A percentile compares a stretch with the other conserved stretches of the same genome.
Conservation (phyloP, 1,140 invertebrate species). For the Drosophila chauvacae region DNA sequence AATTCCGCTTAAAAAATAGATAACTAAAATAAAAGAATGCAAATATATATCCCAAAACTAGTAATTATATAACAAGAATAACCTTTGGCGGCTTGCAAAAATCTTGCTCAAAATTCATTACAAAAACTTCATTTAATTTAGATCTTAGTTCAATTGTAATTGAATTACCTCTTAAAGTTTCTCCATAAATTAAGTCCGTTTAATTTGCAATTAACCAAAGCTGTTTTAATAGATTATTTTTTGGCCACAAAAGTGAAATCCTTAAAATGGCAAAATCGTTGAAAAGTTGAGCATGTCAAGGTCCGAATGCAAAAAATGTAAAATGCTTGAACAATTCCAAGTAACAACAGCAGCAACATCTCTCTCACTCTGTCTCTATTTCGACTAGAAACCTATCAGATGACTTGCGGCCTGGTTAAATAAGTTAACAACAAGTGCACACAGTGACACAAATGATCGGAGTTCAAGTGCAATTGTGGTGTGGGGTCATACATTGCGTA, state of each 20-base stretch:
- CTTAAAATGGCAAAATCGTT: slow-evolving; percentile 23
- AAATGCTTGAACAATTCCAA: slow-evolving; percentile 46
- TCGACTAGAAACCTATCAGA: neutral
- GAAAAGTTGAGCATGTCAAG: slow-evolving; percentile 60
- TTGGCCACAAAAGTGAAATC: slow-evolving; percentile 29
- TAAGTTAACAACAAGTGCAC: slow-evolving; percentile 71
- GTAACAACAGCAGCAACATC: slow-evolving; percentile 23
- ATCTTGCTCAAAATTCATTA: neutral
- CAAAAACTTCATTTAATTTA: neutral
- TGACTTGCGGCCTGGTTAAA: slow-evolving; percentile 45
- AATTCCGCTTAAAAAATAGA: too few species aligned
- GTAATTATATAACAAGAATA: neutral
- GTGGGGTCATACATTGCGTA: slow-evolving; percentile 72
- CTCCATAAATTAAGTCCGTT: neutral
- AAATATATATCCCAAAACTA: neutral
- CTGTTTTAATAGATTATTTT: neutral
- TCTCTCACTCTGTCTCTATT: slow-evolving; percentile 6
- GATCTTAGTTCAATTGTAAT: too few species aligned
- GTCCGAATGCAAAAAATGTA: slow-evolving; percentile 72
- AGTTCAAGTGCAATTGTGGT: slow-evolving; percentile 67
- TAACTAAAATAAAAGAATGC: neutral
- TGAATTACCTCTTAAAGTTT: slow-evolving; percentile 1
- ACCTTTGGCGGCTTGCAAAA: neutral
- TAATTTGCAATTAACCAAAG: neutral
- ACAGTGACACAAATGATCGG: slow-evolving; percentile 38